Evolutionary conservation across 2,113 vertebrate species (phyloP).

Genomic region (Tyrannus savana): DNA sequence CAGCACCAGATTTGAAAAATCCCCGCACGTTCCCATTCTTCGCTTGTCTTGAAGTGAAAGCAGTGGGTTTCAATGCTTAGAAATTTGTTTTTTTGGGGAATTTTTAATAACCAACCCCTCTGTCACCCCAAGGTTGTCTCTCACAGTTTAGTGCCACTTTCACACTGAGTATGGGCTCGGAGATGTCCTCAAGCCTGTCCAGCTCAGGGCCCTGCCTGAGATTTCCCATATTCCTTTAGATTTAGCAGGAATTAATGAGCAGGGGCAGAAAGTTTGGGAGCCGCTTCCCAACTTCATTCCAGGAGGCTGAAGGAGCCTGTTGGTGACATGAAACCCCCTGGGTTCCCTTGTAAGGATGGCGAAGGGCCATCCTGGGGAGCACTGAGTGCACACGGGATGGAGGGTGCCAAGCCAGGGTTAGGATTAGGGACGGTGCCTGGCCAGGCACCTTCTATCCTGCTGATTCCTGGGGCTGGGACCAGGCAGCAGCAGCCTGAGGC

Average conservation of each 20-base stretch:
- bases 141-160: background rate
- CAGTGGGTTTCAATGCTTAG: accelerated
- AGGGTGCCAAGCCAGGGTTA: background rate
- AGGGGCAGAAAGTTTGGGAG: background rate
- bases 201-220: accelerated
- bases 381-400: accelerated
- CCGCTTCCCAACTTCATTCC: background rate
- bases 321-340: accelerated
- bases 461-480: background rate
- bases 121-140: background rate
- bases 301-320: background rate
- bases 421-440: background rate
- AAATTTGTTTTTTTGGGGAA: background rate
- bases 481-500: background rate
- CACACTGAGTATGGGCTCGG: accelerated
- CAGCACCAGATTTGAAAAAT: background rate
- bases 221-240: accelerated
- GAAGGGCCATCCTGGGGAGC: background rate
- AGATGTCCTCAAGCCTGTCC: background rate
- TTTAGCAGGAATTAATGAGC: background rate
- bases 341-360: background rate
- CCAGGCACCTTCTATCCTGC: background rate
- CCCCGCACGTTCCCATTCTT: background rate
- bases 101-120: background rate
- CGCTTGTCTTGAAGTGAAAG: background rate